These are phyloP conservation scores for Ctenoplectra terminalis DNA, from an alignment of 1,140 invertebrate genomes.

Conservation along the genomic window DNA sequence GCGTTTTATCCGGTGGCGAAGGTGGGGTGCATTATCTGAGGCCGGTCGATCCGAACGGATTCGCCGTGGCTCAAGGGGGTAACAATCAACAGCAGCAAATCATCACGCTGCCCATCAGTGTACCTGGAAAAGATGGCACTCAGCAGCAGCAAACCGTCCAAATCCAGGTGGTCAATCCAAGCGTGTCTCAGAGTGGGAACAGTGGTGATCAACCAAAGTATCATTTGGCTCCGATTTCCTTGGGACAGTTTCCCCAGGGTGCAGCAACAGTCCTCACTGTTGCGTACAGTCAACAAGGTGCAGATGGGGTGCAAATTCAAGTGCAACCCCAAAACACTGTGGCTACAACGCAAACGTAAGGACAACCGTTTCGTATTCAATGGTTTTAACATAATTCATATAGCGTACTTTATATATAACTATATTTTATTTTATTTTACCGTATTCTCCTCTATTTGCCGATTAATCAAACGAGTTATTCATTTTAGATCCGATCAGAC, in stretches of 20 bases:
- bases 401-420: neutral
- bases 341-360: conserved; percentile 82
- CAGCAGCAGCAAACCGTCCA: conserved; percentile 89
- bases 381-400: neutral
- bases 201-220: conserved; percentile 86
- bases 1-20: conserved; percentile 85
- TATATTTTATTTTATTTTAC: neutral
- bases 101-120: conserved; percentile 89
- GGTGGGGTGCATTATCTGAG: conserved; percentile 90
- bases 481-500: conserved; percentile 79
- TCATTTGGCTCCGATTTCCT: conserved; percentile 87
- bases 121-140: conserved; percentile 89
- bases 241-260: conserved; percentile 83
- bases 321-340: conserved; percentile 82
- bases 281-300: conserved; percentile 86
- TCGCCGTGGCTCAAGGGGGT: conserved; percentile 79
- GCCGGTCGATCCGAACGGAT: conserved; percentile 86
- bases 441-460: too few species aligned
- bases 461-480: neutral
- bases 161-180: conserved; percentile 89
- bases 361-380: neutral
- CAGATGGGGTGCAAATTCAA: conserved; percentile 84
- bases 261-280: conserved; percentile 88
- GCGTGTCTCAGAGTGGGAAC: conserved; percentile 81
- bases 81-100: conserved; percentile 85